These are phyloP conservation scores for Caenorhabditis auriculariae DNA, from an alignment of 2,888 invertebrate species.

Conservation along the genomic window DNA sequence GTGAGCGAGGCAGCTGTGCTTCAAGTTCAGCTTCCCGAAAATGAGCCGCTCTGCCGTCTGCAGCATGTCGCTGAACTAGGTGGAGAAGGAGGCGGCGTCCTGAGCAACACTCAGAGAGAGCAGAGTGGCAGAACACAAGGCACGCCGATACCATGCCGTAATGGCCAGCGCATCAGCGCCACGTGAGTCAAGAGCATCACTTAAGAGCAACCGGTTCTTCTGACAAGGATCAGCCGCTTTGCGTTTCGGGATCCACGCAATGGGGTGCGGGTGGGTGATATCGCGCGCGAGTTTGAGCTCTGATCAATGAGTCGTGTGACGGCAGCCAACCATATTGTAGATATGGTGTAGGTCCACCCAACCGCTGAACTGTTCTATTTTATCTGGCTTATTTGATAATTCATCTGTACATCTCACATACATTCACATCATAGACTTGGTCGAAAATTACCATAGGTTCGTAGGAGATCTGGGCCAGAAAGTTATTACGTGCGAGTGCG, in stretches of 20 bases:
- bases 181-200: slow-evolving; percentile 14
- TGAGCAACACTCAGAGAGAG: slow-evolving; percentile 46
- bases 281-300: no score
- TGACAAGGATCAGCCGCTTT: slow-evolving; percentile 10
- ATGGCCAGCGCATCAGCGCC: slow-evolving; percentile 32
- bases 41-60: slow-evolving; percentile 46
- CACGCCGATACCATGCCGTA: slow-evolving; percentile 37
- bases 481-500: no score
- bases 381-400: no score
- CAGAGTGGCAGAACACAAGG: slow-evolving; percentile 33
- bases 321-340: no score
- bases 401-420: no score
- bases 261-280: no score
- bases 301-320: no score
- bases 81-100: slow-evolving; percentile 12
- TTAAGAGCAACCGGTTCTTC: slow-evolving; percentile 14
- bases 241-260: slow-evolving; percentile 1
- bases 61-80: slow-evolving; percentile 23
- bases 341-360: no score
- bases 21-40: slow-evolving; percentile 48
- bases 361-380: no score
- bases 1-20: slow-evolving; percentile 40
- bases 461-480: no score
- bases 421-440: no score
- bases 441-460: no score